phyloP scores from a whole-genome alignment of 1,140 invertebrate species.

The Cheumatopsyche charites region DNA sequence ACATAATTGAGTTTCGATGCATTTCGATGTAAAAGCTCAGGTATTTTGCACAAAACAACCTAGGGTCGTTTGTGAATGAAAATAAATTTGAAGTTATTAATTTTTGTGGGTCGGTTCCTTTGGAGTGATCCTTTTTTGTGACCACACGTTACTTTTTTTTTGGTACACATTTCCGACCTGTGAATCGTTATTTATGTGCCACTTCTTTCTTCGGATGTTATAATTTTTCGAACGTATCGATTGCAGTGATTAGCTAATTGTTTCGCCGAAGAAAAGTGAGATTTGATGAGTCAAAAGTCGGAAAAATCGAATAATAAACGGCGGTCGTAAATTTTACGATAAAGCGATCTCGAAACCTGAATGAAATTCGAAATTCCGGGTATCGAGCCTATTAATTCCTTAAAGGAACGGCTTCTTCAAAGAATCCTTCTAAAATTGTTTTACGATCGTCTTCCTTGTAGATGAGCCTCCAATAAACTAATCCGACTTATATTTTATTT shows the following conservation, averaged over 20 bases:
- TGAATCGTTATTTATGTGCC: slow-evolving; percentile 25
- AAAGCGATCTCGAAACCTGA: slow-evolving; percentile 22
- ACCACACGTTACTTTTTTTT: slow-evolving; percentile 32
- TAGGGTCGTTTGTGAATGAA: slow-evolving; percentile 21
- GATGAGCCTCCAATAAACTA: not conserved
- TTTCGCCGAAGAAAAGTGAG: not conserved
- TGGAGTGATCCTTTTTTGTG: slow-evolving; percentile 21
- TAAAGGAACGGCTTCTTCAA: slow-evolving; percentile 19
- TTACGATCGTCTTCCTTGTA: slow-evolving; percentile 41
- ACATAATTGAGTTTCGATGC: too few species aligned
- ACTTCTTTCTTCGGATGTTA: slow-evolving; percentile 22
- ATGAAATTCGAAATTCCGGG: slow-evolving; percentile 25
- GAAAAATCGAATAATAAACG: slow-evolving; percentile 14
- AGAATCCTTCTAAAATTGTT: slow-evolving; percentile 38
- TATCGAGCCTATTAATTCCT: slow-evolving; percentile 34
- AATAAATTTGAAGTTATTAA: slow-evolving; percentile 27
- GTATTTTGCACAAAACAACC: too few species aligned
- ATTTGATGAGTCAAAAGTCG: slow-evolving; percentile 6
- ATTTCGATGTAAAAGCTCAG: too few species aligned
- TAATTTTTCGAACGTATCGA: not conserved
- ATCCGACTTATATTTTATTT: not conserved
- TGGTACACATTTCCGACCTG: slow-evolving; percentile 27
- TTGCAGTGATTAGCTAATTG: not conserved
- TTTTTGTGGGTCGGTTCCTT: slow-evolving; percentile 16
- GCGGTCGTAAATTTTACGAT: slow-evolving; percentile 33